Evolutionary conservation across 1,140 invertebrate genomes (phyloP), one percentile per base, ranked within the genome.

Genomic region (Melitaea cinxia): DNA sequence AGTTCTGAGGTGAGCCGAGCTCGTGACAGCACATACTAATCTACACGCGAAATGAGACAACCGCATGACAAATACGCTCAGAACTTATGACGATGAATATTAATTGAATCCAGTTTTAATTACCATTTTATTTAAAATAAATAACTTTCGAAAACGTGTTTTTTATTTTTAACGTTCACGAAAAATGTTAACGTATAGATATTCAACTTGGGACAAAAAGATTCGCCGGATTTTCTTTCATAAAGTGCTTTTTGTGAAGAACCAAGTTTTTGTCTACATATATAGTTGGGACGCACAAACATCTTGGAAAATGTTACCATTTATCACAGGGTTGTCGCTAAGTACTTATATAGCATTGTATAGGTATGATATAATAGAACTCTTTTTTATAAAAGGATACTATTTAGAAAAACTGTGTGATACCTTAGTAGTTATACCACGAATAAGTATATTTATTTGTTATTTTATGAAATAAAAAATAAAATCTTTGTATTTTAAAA

Each of bases 21-120:
- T 73, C 80, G 77, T 82, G 82, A 76, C 74, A 59, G 62, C 71
- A 76, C 77, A 82, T 82, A 82, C 76, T 84, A 84, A 82, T 83
- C 72, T 73, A 77, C 74, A 53, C 60, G 66, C 50, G 54, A 72
- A 70, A 65, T 72, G 70, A 73, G 72, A 75, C 72, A 74, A 60
- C 70, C 76, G 66, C 60, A 62, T 64, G 71, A 77, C 74, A 78
- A 77, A 73, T 75, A 79, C 75, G 64, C 66, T 65, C 65, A 59
- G 39, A 65, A 65, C 62, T 65, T 59, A 65, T 65, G 49, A 62
- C 50, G 39, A 59, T 49, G 63, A 65, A 65, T 65, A 65, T 65
- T 65, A 59, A 65, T 65, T 65, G 56, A 59, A 54, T 59, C 42
- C 23, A 55, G 37, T 28, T 65, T 45, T 26, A 37, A 52, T 64